Evolutionary conservation across 2,888 invertebrate genomes (phyloP).

Genomic region (Pollenia amentaria): DNA sequence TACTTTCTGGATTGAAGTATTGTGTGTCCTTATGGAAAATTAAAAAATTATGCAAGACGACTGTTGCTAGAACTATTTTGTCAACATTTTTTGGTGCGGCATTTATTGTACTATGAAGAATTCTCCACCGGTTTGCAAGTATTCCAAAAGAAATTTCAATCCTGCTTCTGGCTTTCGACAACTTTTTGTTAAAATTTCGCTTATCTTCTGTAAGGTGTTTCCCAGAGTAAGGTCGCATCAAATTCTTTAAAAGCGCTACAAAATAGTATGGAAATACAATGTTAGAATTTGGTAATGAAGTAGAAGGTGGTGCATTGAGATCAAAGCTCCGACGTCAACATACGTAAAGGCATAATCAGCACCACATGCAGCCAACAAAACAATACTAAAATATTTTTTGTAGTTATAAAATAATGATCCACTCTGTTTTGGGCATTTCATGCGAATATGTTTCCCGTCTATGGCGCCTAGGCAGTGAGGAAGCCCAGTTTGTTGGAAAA

Average conservation of each 20-base stretch:
- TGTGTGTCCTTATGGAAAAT: constrained; percentile 42
- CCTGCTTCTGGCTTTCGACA: constrained; percentile 28
- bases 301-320: constrained; percentile 44
- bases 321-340: constrained; percentile 56
- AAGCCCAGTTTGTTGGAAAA: constrained; percentile 41
- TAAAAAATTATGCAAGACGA: constrained; percentile 54
- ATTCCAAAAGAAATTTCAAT: constrained; percentile 20
- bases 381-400: constrained; percentile 58
- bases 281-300: constrained; percentile 38
- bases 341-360: constrained; percentile 52
- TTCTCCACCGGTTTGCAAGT: constrained; percentile 2
- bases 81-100: constrained; percentile 44
- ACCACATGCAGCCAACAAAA: constrained; percentile 51
- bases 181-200: constrained; percentile 7
- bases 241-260: constrained; percentile 39
- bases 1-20: constrained; percentile 3
- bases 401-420: constrained; percentile 53
- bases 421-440: constrained; percentile 29
- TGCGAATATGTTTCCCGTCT: constrained; percentile 51
- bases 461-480: constrained; percentile 53
- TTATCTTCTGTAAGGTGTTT: constrained; percentile 27
- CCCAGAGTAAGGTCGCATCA: constrained; percentile 56
- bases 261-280: constrained; percentile 56
- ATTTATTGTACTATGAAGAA: constrained; percentile 27
- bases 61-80: constrained; percentile 49